Conservation (phyloP, 1,140 invertebrate species). For the Calephelis nemesis region DNA sequence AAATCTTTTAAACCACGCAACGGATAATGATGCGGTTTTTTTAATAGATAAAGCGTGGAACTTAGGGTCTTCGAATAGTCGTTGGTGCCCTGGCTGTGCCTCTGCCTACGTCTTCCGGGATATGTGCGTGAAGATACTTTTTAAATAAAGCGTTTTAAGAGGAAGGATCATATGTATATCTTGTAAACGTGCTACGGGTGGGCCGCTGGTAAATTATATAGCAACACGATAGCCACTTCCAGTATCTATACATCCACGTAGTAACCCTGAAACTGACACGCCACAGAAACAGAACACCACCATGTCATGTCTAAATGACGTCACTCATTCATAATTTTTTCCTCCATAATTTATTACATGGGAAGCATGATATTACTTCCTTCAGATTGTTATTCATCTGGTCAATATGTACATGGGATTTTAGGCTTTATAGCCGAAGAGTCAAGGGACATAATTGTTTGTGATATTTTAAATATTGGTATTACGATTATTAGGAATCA, state of each 20-base stretch:
- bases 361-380: constrained; percentile 11
- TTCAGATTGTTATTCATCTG: constrained; percentile 8
- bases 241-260: constrained; percentile 2
- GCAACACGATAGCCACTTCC: background rate
- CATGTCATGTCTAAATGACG: constrained; percentile 19
- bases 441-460: background rate
- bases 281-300: background rate
- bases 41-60: no score
- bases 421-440: background rate
- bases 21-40: no score
- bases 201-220: no score
- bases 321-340: constrained; percentile 29
- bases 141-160: no score
- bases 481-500: constrained; percentile 14
- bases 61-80: no score
- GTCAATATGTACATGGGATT: background rate
- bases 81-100: no score
- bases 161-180: no score
- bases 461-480: background rate
- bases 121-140: no score
- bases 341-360: constrained; percentile 20
- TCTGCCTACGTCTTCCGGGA: no score
- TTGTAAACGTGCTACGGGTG: no score
- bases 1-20: no score
- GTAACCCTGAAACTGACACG: constrained; percentile 9